Evolutionary conservation across 2,113 vertebrate genomes (phyloP).

Genomic region (Barbus barbus): DNA sequence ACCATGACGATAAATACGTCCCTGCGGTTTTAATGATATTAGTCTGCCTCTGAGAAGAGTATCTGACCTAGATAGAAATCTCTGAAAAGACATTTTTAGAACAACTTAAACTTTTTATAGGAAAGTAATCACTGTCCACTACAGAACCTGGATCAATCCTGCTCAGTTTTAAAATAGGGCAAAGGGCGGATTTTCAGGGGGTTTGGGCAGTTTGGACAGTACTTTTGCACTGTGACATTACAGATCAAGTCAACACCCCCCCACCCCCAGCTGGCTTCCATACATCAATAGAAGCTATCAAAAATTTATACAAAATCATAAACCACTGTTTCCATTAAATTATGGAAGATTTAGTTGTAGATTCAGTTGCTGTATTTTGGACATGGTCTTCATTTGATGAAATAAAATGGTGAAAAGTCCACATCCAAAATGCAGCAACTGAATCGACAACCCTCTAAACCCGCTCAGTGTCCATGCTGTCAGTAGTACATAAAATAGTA

Average conservation of each 20-base stretch:
- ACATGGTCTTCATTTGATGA: too few species aligned
- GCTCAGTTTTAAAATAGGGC: constrained; percentile 1
- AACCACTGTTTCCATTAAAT: not conserved
- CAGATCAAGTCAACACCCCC: not conserved
- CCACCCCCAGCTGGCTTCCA: not conserved
- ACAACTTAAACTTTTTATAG: constrained; percentile 16
- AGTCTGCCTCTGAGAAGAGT: constrained; percentile 41
- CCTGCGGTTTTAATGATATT: constrained; percentile 4
- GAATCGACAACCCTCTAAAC: too few species aligned
- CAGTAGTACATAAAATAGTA: not conserved
- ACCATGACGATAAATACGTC: constrained; percentile 11
- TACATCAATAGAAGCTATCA: not conserved
- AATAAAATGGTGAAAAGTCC: too few species aligned
- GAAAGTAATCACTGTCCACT: constrained; percentile 14
- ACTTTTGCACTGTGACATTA: not conserved
- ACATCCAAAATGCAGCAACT: not conserved
- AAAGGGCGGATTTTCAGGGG: constrained; percentile 11
- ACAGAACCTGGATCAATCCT: constrained; percentile 32
- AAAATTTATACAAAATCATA: not conserved
- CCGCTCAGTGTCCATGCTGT: not conserved
- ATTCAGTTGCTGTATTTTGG: too few species aligned
- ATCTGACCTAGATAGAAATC: constrained; percentile 26
- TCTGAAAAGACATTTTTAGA: constrained; percentile 42
- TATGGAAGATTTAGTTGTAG: not conserved
- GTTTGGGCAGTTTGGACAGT: not conserved